Evolutionary conservation across 1,140 invertebrate genomes (phyloP).

Genomic region (Lineus longissimus): DNA sequence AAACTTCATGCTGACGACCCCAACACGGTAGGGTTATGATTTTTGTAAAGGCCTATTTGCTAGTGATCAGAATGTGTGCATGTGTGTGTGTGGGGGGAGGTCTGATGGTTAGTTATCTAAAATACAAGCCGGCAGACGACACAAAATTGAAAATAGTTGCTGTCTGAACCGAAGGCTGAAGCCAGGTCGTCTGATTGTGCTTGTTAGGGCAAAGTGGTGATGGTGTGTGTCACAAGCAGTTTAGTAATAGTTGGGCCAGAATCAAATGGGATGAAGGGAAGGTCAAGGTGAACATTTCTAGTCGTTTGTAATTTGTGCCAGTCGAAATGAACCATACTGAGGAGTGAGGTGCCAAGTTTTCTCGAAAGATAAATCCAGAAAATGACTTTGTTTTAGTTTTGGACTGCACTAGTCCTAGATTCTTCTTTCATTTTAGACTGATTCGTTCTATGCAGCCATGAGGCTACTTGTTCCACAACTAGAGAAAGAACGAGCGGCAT

Average conservation of each 20-base stretch:
- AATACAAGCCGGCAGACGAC: not conserved
- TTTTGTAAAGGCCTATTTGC: constrained; percentile 25
- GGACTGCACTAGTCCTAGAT: too few species aligned
- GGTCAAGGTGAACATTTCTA: too few species aligned
- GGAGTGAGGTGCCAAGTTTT: too few species aligned
- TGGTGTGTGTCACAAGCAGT: too few species aligned
- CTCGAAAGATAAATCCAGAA: not conserved
- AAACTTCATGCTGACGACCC: constrained; percentile 41
- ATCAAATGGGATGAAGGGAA: too few species aligned
- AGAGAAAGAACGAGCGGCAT: constrained; percentile 55
- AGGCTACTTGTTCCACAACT: constrained; percentile 68
- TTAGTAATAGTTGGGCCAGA: too few species aligned
- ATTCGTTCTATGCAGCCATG: constrained; percentile 67
- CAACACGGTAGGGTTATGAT: constrained; percentile 35
- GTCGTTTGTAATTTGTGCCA: too few species aligned
- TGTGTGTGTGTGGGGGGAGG: constrained; percentile 28
- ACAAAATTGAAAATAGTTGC: not conserved
- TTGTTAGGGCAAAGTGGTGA: too few species aligned
- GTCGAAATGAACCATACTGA: too few species aligned
- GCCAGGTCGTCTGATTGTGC: too few species aligned
- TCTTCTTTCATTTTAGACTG: constrained; percentile 31
- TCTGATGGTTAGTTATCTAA: not conserved
- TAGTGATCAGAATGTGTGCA: constrained; percentile 16
- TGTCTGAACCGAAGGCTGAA: too few species aligned
- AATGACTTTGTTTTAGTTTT: not conserved